Evolutionary conservation across 2,888 invertebrate genomes (phyloP).

Genomic region (Neoaliturus tenellus): DNA sequence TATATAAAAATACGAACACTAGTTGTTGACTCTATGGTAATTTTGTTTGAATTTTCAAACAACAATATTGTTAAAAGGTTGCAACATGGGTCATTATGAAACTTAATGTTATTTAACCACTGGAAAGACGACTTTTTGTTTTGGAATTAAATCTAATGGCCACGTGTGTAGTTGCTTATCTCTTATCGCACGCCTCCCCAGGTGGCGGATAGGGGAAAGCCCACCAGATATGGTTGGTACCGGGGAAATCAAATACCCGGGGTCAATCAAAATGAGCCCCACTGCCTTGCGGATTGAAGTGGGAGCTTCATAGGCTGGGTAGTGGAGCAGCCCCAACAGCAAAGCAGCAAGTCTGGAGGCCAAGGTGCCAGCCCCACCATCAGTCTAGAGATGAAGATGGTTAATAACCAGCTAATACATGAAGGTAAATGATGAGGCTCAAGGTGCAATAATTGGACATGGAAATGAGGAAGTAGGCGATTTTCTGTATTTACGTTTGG

Average conservation of each 20-base stretch:
- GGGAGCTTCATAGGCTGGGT: background rate
- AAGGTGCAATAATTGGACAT: no score
- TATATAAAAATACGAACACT: no score
- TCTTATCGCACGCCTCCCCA: constrained; percentile 56
- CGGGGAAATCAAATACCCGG: constrained; percentile 56
- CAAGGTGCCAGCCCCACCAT: background rate
- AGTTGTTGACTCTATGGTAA: no score
- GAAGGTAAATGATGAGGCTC: no score
- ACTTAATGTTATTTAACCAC: no score
- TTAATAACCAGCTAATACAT: background rate
- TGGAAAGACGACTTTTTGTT: no score
- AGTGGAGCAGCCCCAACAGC: background rate
- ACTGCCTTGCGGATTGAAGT: constrained; percentile 33
- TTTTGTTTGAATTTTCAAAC: no score
- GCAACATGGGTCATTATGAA: no score
- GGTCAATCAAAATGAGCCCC: constrained; percentile 59
- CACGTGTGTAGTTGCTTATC: constrained; percentile 46
- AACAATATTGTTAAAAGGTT: no score
- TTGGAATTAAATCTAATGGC: no score
- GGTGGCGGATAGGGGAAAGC: constrained; percentile 61
- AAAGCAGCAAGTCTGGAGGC: background rate
- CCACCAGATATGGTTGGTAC: constrained; percentile 60
- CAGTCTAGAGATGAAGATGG: background rate
- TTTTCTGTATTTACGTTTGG: no score
- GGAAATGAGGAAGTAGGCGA: no score